A percentile compares a stretch with the other conserved stretches of the same genome.
Conservation (phyloP, 1,140 invertebrate genomes). For the Laupala kohalensis region DNA sequence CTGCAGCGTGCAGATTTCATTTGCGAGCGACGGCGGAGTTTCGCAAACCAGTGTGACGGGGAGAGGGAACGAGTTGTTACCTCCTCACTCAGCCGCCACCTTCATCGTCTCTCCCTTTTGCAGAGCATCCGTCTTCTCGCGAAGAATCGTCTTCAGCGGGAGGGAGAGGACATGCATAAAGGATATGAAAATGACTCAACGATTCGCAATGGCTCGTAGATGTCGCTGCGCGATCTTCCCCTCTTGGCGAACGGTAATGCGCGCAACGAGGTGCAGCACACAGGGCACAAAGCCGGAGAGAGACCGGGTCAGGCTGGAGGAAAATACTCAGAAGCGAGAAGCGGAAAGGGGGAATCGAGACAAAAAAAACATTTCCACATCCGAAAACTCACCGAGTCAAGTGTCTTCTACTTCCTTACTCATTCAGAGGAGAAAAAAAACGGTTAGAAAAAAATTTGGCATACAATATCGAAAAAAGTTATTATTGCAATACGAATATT, state of each 20-base stretch:
- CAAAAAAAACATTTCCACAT: too few relatives aligned
- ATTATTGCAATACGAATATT: too few relatives aligned
- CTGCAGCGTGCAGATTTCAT: not conserved
- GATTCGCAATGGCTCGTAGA: not conserved
- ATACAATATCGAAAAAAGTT: too few relatives aligned
- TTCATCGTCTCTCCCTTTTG: too few relatives aligned
- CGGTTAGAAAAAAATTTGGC: too few relatives aligned
- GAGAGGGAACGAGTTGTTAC: not conserved
- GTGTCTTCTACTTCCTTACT: too few relatives aligned
- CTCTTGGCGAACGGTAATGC: not conserved
- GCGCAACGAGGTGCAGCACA: not conserved
- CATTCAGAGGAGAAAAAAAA: too few relatives aligned
- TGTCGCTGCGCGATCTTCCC: not conserved
- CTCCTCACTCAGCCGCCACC: too few relatives aligned
- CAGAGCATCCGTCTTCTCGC: too few relatives aligned
- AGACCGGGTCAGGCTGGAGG: not conserved
- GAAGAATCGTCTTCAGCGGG: not conserved
- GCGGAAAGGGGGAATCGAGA: too few relatives aligned
- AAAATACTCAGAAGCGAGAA: not conserved
- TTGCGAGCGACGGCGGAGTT: not conserved
- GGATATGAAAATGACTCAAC: not conserved
- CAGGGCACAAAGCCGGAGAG: not conserved
- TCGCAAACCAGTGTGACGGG: not conserved
- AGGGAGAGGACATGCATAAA: not conserved
- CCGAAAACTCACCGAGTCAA: too few relatives aligned